phyloP scores from a whole-genome alignment of 2,113 vertebrate species.

The Pseudopodoces humilis region DNA sequence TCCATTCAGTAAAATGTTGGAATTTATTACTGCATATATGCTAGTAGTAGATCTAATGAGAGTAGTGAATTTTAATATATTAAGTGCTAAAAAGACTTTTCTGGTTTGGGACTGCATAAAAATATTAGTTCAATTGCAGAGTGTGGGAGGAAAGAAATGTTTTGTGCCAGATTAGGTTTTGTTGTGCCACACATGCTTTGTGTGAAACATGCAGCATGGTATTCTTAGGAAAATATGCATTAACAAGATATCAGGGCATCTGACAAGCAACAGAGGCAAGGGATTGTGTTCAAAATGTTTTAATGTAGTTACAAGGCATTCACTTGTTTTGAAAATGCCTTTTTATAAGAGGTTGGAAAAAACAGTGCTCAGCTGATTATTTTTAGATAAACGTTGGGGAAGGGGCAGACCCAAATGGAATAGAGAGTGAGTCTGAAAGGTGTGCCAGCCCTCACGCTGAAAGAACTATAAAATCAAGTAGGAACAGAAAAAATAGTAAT shows the following conservation, averaged over 20 bases:
- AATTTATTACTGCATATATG: neutral
- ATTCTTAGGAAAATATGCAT: neutral
- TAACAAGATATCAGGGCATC: neutral
- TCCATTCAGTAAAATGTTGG: neutral
- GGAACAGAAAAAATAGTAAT: neutral
- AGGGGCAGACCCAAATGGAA: neutral
- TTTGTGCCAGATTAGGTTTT: neutral
- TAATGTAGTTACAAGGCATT: neutral
- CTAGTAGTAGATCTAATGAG: neutral
- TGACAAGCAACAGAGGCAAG: neutral
- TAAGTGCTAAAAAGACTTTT: neutral
- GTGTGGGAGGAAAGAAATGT: neutral
- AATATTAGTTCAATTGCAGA: neutral
- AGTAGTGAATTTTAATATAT: neutral
- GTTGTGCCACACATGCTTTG: neutral
- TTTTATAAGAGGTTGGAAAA: neutral
- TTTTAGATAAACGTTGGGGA: neutral
- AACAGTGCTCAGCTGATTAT: neutral
- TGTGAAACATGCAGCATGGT: neutral
- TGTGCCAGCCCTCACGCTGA: neutral
- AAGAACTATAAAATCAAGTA: neutral
- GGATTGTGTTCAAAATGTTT: neutral
- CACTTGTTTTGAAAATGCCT: neutral
- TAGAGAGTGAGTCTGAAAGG: neutral
- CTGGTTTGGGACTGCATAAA: neutral